These are phyloP conservation scores for Julus scanicus DNA, from an alignment of 2,888 invertebrate genomes.

Conservation along the genomic window DNA sequence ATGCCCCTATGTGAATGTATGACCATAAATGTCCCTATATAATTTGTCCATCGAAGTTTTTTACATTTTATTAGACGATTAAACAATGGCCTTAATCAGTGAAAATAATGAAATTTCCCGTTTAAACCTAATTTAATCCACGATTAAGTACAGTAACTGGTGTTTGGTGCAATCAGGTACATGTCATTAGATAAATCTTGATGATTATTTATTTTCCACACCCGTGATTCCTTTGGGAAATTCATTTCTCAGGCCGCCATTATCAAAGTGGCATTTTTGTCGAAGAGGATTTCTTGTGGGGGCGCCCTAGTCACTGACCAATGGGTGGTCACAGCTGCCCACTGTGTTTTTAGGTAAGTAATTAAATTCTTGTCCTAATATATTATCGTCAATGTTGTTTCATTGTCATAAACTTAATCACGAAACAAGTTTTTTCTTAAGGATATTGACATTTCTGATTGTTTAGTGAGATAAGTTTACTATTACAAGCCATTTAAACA, in stretches of 20 bases:
- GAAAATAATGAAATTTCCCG: too few species aligned
- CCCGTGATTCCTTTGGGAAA: slow-evolving; percentile 56
- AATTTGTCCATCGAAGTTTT: too few species aligned
- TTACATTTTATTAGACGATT: background rate
- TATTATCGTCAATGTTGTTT: too few species aligned
- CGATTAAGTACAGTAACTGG: background rate
- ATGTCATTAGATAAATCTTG: background rate
- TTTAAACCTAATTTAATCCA: too few species aligned
- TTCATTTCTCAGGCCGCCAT: slow-evolving; percentile 75
- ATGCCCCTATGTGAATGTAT: too few species aligned
- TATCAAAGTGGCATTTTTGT: slow-evolving; percentile 89
- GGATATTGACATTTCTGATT: too few species aligned
- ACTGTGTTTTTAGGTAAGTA: slow-evolving; percentile 67
- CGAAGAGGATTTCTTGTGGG: slow-evolving; percentile 90
- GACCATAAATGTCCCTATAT: too few species aligned
- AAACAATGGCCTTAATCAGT: background rate
- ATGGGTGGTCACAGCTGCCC: slow-evolving; percentile 93
- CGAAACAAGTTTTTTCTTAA: too few species aligned
- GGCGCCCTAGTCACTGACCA: slow-evolving; percentile 88
- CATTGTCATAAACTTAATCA: too few species aligned
- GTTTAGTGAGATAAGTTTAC: too few species aligned
- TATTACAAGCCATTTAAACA: too few species aligned
- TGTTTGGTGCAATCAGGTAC: background rate
- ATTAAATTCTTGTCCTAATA: background rate
- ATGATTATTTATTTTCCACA: slow-evolving; percentile 32